Evolutionary conservation across 2,888 invertebrate species (phyloP).

Genomic region (Yponomeuta plumbellus): DNA sequence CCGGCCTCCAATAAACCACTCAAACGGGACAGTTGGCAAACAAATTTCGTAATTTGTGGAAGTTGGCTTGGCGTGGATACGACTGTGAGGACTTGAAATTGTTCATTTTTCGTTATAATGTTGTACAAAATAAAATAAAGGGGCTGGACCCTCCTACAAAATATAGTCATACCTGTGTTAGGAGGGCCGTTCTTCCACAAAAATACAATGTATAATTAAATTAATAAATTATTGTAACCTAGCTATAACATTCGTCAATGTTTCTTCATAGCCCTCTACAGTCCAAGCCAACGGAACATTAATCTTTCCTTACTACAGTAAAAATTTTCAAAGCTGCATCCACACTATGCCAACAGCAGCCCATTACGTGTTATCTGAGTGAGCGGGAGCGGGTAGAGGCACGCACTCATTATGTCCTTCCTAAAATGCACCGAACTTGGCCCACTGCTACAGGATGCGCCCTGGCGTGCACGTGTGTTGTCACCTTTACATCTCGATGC

Average conservation of each 20-base stretch:
- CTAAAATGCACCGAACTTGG: not conserved
- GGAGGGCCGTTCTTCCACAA: too few relatives aligned
- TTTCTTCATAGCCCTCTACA: too few relatives aligned
- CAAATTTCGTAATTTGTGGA: constrained; percentile 39
- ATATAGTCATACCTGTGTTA: too few relatives aligned
- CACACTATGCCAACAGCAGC: not conserved
- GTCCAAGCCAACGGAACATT: too few relatives aligned
- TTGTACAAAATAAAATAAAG: too few relatives aligned
- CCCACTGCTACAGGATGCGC: not conserved
- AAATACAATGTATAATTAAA: too few relatives aligned
- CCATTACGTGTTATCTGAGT: constrained; percentile 4
- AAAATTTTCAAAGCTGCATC: not conserved
- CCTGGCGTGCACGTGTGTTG: not conserved
- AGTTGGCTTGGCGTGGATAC: not conserved
- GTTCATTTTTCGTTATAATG: too few relatives aligned
- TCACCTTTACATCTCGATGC: not conserved
- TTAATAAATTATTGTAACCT: too few relatives aligned
- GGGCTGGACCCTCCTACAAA: too few relatives aligned
- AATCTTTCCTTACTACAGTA: too few relatives aligned
- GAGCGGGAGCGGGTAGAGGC: constrained; percentile 4
- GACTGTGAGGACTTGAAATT: not conserved
- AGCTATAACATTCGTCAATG: too few relatives aligned
- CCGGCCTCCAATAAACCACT: constrained; percentile 50
- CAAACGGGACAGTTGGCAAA: constrained; percentile 43
- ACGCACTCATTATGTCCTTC: not conserved